A percentile compares a stretch with the other conserved stretches of the same genome.
These are phyloP conservation scores for Erithacus rubecula DNA, from an alignment of 2,797 vertebrate genomes.

Conservation along the genomic window DNA sequence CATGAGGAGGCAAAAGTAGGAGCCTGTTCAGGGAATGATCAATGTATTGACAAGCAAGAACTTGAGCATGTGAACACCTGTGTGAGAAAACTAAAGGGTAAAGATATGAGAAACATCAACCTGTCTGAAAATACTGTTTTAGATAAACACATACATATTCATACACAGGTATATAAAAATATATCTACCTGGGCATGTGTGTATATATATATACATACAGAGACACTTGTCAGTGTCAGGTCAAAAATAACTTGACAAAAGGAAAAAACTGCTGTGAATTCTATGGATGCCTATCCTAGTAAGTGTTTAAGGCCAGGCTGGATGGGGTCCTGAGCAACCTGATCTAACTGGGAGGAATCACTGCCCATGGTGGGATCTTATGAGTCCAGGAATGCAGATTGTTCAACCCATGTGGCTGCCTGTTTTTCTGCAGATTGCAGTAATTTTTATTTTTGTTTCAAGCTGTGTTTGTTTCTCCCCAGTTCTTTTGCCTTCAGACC, in stretches of 20 bases:
- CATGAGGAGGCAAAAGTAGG: neutral
- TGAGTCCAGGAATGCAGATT: neutral
- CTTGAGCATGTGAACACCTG: neutral
- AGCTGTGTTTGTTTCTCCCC: neutral
- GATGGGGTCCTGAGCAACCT: neutral
- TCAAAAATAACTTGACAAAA: neutral
- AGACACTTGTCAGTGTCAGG: neutral
- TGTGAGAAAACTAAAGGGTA: neutral
- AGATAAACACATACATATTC: neutral
- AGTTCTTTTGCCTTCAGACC: neutral
- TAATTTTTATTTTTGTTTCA: neutral
- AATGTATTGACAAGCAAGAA: neutral
- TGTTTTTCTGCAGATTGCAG: neutral
- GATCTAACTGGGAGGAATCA: neutral
- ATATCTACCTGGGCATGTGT: rapidly evolving
- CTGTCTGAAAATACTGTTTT: neutral
- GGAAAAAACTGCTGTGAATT: neutral
- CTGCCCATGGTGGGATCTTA: neutral
- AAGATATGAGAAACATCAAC: neutral
- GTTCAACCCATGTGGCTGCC: neutral
- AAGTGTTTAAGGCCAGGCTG: neutral
- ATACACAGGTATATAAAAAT: neutral
- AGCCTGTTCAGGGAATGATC: neutral
- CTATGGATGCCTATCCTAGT: neutral
- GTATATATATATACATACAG: rapidly evolving